Base-by-base conservation (phyloP, 1,140 invertebrate genomes). In the Metopolophium dirhodum region DNA sequence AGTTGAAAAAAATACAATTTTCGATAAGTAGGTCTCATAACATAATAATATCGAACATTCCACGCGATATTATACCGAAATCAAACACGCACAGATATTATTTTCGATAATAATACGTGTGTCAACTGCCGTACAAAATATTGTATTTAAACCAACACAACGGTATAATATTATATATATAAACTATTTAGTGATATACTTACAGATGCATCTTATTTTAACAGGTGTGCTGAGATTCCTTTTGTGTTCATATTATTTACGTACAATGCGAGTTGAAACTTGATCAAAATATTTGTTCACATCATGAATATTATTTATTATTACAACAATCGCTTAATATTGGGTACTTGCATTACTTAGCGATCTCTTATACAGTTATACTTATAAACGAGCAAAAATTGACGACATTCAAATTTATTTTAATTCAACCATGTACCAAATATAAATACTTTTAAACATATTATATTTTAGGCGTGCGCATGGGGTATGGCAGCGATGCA, bases 61-160 rank as follows among this genome's bases (percentile, higher is more conserved):
- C 85, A n/a, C 30, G 6, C 30, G 7, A 47, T 45, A 77, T 77
- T 77, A 77, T n/a, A n/a, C 11, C 30, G 30, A n/a, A 87, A 87
- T 47, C 85, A 45, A 87, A 87, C 45, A 87, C 45, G 45, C 45
- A 30, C 18, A 87, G 41, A n/a, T 47, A 47, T 87, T 87, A 49
- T 45, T 87, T 87, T 87, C 85, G 11, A 87, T 47, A 47, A 87
- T 86, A 86, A 86, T 86, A 87, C 30, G 61, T n/a, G 1, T 77
- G 61, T n/a, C 61, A 77, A 77, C 61, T 77, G 61, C 30, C 61
- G 26, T 68, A 68, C 30, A 68, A 14, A 68, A 68, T 30, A 30
- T 77, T 77, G 61, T 77, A 77, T 77, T 77, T 77, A 77, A 77
- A 77, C 61, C 14, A 77, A 77, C 30, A 7, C 61, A 77, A 77